Evolutionary conservation across 2,797 vertebrate genomes (phyloP), one percentile per base, ranked within the genome.

Genomic region (Hoplostethus mediterraneus): DNA sequence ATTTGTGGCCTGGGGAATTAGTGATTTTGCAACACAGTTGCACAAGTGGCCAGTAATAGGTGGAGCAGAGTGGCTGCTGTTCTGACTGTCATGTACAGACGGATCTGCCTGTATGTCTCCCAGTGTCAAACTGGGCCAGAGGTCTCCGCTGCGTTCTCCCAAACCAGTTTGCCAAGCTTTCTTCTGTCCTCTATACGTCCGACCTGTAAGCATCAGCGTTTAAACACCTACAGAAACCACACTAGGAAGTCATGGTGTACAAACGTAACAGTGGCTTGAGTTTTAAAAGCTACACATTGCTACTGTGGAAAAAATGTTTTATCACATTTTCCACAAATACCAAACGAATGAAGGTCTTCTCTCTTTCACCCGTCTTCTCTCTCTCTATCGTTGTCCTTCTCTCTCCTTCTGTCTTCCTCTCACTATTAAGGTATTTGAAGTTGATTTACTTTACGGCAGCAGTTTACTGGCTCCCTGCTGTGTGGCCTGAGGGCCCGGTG

Each of bases 271-370:
- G 59, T 14, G 51, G 66, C 72, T 66, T 44, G 52, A 74, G 51
- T 78, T n/a, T 36, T 56, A 53, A 63, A 48, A 66, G 62, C 47
- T 28, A 42, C 62, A 16, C 40, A 28, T 62, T 30, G 6, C 71
- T 47, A 48, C 12, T 59, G 54, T 49, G 67, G 65, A 12, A 72
- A 40, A 63, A 5, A 58, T 47, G 14, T 63, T 73, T 64, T 51
- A 52, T 75, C 45, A 69, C 64, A 60, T 80, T 86, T 90, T 89
- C 80, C 82, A 73, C 60, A 61, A 79, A 72, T 81, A 85, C 83
- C 67, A 71, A 71, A 70, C 61, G 62, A 83, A 65, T 53, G 31
- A 68, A 73, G 25, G 45, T 81, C 61, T 65, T 49, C 47, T 66
- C 25, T 36, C 16, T 28, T 36, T 63, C 56, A 63, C 47, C 40